A percentile compares a stretch with the other conserved stretches of the same genome.
Conservation (phyloP, 1,140 invertebrate genomes). For the Drosophila pallidifrons region DNA sequence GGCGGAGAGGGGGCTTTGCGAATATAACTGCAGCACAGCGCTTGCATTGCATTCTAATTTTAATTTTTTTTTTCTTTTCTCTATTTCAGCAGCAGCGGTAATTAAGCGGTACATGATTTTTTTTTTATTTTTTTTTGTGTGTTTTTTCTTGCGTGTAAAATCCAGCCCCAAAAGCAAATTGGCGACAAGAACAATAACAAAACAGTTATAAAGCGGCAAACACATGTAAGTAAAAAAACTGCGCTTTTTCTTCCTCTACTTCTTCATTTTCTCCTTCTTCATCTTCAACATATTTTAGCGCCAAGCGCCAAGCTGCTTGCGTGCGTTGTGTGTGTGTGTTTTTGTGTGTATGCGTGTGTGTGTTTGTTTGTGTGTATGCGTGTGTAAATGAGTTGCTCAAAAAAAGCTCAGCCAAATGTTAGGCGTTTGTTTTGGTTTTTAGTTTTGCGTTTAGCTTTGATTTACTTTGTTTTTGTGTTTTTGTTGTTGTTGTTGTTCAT, state of each 20-base stretch:
- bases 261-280: slow-evolving; percentile 3
- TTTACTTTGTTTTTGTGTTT: slow-evolving; percentile 4
- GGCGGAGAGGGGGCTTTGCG: not conserved
- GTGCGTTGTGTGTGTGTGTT: slow-evolving; percentile 13
- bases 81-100: slow-evolving; percentile 4
- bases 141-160: slow-evolving; percentile 3
- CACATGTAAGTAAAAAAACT: slow-evolving; percentile 16
- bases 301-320: slow-evolving; percentile 31
- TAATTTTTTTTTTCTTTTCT: slow-evolving; percentile 8
- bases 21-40: slow-evolving; percentile 7
- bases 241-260: slow-evolving; percentile 12
- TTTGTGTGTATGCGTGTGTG: slow-evolving; percentile 15
- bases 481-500: slow-evolving; percentile 29
- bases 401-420: slow-evolving; percentile 61
- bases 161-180: slow-evolving; percentile 47
- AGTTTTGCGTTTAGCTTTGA: slow-evolving; percentile 21
- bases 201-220: slow-evolving; percentile 44
- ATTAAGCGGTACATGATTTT: slow-evolving; percentile 3
- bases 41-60: not conserved
- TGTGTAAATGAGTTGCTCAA: slow-evolving; percentile 51
- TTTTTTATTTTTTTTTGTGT: not conserved
- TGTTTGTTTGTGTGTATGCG: slow-evolving; percentile 40
- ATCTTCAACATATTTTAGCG: not conserved
- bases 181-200: slow-evolving; percentile 46
- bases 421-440: slow-evolving; percentile 58